These are phyloP conservation scores for Ctenodactylus gundi DNA, from an alignment of 2,113 vertebrate genomes.

Conservation along the genomic window DNA sequence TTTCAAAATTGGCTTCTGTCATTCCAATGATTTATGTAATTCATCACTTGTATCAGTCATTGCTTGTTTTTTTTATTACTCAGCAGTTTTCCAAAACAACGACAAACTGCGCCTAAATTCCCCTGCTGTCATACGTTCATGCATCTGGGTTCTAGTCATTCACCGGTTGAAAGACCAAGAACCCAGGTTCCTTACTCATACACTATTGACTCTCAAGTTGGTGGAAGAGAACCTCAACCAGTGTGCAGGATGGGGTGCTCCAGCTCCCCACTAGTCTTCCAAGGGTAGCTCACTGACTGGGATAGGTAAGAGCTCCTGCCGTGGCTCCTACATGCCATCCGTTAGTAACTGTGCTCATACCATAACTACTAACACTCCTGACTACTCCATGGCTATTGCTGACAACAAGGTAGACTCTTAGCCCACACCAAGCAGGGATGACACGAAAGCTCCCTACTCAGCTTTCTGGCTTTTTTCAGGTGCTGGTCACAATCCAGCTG, in stretches of 20 bases:
- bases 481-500: background rate
- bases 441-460: background rate
- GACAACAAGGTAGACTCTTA: background rate
- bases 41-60: background rate
- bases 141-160: background rate
- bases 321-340: rapidly evolving
- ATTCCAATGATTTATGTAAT: background rate
- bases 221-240: no score
- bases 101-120: background rate
- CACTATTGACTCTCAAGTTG: background rate
- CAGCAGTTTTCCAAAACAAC: background rate
- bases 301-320: no score
- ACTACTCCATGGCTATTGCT: background rate
- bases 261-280: background rate
- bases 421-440: no score
- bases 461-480: background rate
- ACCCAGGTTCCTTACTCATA: background rate
- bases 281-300: no score
- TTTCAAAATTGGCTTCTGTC: background rate
- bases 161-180: no score
- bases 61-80: background rate
- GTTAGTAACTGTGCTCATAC: background rate
- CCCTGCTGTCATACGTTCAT: background rate
- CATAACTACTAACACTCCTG: no score
- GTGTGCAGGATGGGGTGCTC: no score